Evolutionary conservation across 2,797 vertebrate species (phyloP).

Genomic region (Melanotaenia trifasciata): DNA sequence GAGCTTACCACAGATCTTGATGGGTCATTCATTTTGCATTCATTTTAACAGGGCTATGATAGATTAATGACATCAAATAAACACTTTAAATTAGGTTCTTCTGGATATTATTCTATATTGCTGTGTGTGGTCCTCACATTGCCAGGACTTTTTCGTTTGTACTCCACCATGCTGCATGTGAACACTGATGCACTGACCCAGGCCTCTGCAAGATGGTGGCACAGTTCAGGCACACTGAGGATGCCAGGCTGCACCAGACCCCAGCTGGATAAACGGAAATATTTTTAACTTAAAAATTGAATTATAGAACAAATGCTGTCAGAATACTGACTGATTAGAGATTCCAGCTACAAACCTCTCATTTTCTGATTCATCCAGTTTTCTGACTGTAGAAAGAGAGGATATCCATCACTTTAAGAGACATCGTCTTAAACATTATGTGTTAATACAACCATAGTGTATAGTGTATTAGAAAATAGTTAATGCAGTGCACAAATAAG

Average conservation of each 20-base stretch:
- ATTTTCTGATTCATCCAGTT: slow-evolving; percentile 87
- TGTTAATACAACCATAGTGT: neutral
- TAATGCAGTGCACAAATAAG: neutral
- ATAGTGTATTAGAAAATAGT: neutral
- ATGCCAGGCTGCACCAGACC: slow-evolving; percentile 93
- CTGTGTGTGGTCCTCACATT: slow-evolving; percentile 85
- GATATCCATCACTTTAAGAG: slow-evolving; percentile 21
- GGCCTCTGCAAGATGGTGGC: slow-evolving; percentile 91
- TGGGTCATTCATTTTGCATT: neutral
- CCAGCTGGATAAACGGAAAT: slow-evolving; percentile 84
- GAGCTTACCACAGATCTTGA: neutral
- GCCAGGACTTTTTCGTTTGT: slow-evolving; percentile 92
- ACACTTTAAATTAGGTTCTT: neutral
- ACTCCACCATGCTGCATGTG: slow-evolving; percentile 83
- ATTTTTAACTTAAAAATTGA: neutral
- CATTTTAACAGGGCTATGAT: neutral
- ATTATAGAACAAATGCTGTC: neutral
- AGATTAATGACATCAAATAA: neutral
- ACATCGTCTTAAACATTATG: neutral
- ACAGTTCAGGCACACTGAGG: slow-evolving; percentile 95
- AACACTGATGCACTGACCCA: slow-evolving; percentile 88
- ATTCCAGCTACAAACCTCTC: slow-evolving; percentile 87
- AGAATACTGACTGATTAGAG: neutral
- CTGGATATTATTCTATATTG: neutral
- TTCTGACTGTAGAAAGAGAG: slow-evolving; percentile 85